Evolutionary conservation across 2,113 vertebrate species (phyloP).

Genomic region (Podarcis raffonei): DNA sequence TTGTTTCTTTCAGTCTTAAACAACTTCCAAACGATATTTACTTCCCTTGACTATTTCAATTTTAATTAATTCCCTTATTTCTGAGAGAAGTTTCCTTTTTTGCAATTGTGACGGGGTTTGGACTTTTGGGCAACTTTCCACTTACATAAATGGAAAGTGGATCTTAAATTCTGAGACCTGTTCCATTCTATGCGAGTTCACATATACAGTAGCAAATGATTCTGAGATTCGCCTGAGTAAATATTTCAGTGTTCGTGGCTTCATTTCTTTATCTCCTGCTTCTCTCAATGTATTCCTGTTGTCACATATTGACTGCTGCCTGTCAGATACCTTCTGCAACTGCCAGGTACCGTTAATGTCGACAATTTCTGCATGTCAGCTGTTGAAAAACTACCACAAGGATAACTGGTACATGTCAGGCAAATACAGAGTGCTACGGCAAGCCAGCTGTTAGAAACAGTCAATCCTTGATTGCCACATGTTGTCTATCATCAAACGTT

Average conservation of each 20-base stretch:
- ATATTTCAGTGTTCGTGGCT: neutral
- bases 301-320: neutral
- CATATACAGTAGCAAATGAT: neutral
- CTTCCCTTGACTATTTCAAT: neutral
- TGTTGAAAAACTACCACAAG: neutral
- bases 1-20: neutral
- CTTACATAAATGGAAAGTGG: neutral
- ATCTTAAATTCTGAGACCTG: neutral
- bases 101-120: neutral
- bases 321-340: neutral
- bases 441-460: neutral
- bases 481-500: neutral
- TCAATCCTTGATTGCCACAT: neutral
- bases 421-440: neutral
- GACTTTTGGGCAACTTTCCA: neutral
- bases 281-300: neutral
- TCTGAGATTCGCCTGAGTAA: neutral
- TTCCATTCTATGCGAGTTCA: neutral
- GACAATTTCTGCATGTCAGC: neutral
- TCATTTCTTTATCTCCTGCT: neutral
- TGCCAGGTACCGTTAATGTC: neutral
- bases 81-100: neutral
- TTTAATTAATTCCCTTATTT: neutral
- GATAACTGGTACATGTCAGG: neutral
- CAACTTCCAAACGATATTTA: neutral